These are phyloP conservation scores for Astatoreochromis straeleni DNA, from an alignment of 2,113 vertebrate genomes.

Conservation along the genomic window DNA sequence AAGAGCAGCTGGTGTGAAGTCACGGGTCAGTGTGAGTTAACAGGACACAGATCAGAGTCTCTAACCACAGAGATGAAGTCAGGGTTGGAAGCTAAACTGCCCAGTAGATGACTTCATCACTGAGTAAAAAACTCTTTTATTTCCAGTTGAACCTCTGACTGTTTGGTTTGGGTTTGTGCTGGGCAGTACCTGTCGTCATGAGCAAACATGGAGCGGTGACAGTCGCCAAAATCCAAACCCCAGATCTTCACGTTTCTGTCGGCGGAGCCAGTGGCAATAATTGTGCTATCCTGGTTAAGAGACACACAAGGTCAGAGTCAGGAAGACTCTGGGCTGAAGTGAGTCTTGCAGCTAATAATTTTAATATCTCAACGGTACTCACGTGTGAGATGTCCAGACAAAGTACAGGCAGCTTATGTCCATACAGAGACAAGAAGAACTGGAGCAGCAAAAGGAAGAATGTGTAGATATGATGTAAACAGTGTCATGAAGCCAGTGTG, in stretches of 20 bases:
- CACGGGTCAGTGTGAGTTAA: not conserved
- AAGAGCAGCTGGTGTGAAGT: slow-evolving; percentile 42
- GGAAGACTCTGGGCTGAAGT: too few species aligned
- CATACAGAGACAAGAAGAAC: slow-evolving; percentile 96
- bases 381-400: slow-evolving; percentile 95
- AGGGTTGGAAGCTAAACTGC: not conserved
- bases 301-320: not conserved
- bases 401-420: slow-evolving; percentile 94
- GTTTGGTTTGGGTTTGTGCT: not conserved
- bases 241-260: slow-evolving; percentile 97
- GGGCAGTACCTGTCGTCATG: slow-evolving; percentile 89
- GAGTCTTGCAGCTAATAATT: not conserved
- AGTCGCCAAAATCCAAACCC: slow-evolving; percentile 97
- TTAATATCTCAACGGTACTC: slow-evolving; percentile 62
- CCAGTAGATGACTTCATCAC: not conserved
- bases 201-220: slow-evolving; percentile 93
- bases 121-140: not conserved
- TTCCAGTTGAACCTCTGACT: not conserved
- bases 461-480: not conserved
- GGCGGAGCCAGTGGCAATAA: slow-evolving; percentile 92
- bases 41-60: not conserved
- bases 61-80: slow-evolving; percentile 10
- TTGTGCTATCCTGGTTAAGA: slow-evolving; percentile 76
- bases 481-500: not conserved
- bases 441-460: slow-evolving; percentile 42